Conservation (phyloP, 2,888 invertebrate genomes). For the Habroteleia sp. region DNA sequence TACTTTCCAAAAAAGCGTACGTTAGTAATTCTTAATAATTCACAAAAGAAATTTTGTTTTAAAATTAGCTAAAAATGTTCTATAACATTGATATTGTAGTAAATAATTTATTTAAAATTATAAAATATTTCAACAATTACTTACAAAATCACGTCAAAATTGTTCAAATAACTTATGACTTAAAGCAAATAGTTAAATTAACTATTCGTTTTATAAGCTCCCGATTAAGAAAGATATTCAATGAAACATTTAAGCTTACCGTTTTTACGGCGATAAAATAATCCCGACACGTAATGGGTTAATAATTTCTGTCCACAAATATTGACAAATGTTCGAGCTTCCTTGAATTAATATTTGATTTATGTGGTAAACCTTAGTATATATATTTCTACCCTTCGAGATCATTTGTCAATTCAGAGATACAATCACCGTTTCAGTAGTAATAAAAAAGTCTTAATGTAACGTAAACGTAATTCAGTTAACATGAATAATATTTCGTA, state of each 20-base stretch:
- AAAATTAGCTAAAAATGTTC: no score
- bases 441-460: not conserved
- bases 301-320: constrained; percentile 25
- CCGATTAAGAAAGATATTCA: not conserved
- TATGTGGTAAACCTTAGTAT: constrained; percentile 14
- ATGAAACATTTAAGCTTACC: not conserved
- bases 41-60: no score
- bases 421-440: constrained; percentile 12
- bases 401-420: constrained; percentile 24
- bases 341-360: constrained; percentile 29
- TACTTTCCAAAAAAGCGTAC: no score
- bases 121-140: no score
- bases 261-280: not conserved
- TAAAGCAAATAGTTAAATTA: no score
- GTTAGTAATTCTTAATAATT: no score
- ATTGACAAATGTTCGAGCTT: constrained; percentile 19
- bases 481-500: constrained; percentile 3
- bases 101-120: no score
- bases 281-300: constrained; percentile 6
- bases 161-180: no score
- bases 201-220: no score
- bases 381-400: constrained; percentile 12
- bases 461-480: not conserved
- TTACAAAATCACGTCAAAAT: no score
- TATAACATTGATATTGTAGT: no score